Evolutionary conservation across 2,113 vertebrate genomes (phyloP).

Genomic region (Prunella himalayana): DNA sequence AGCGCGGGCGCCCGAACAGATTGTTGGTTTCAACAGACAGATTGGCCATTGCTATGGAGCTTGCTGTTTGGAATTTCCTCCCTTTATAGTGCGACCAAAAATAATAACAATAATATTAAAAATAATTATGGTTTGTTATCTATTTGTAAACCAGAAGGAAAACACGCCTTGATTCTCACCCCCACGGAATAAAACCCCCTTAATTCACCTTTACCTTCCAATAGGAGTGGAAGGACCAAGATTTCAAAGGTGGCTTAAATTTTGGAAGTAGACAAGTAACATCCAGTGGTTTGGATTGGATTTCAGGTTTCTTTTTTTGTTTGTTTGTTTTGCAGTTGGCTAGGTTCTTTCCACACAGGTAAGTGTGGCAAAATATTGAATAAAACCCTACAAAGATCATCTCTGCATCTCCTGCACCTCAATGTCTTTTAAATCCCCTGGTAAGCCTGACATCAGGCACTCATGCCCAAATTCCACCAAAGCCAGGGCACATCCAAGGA

Average conservation of each 20-base stretch:
- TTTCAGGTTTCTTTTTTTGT: neutral
- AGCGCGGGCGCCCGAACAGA: neutral
- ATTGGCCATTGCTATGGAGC: slow-evolving; percentile 42
- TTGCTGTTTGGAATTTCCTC: slow-evolving; percentile 42
- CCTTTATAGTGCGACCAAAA: neutral
- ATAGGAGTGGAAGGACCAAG: neutral
- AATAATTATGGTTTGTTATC: neutral
- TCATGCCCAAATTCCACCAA: neutral
- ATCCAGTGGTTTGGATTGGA: neutral
- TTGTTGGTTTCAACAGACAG: slow-evolving; percentile 65
- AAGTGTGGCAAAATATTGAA: neutral
- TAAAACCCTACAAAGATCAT: neutral
- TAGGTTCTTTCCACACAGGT: no score
- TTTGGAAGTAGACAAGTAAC: neutral
- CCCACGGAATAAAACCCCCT: accelerated
- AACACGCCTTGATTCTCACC: neutral
- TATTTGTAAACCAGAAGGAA: neutral
- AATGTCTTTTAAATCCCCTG: neutral
- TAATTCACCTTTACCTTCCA: neutral
- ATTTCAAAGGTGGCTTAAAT: neutral
- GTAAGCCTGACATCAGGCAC: neutral
- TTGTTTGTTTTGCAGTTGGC: neutral
- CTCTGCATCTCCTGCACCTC: neutral
- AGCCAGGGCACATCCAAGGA: neutral
- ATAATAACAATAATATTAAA: slow-evolving; percentile 1